Conservation (phyloP, 1,140 invertebrate species). For the Ganaspis sp. region DNA sequence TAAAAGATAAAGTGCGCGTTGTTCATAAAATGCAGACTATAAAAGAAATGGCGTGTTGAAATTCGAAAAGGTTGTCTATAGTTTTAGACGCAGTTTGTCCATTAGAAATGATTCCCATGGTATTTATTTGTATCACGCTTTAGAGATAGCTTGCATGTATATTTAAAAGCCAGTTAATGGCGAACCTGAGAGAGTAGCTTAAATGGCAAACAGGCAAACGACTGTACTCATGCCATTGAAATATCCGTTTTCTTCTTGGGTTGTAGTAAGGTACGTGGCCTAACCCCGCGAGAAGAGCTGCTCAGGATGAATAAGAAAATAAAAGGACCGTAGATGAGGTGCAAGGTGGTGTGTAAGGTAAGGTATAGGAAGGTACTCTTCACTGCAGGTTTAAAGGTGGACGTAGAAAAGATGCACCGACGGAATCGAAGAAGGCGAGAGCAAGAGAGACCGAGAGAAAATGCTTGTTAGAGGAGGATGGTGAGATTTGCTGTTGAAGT, state of each 20-base stretch:
- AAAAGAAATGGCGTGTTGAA: conserved; percentile 16
- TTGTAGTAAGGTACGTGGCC: conserved; percentile 39
- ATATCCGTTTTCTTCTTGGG: conserved; percentile 18
- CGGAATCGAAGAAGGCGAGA: conserved; percentile 50
- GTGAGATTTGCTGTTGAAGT: neutral
- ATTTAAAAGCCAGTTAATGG: conserved; percentile 30
- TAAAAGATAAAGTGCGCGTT: neutral
- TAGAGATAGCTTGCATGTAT: conserved; percentile 24
- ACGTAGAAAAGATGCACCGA: conserved; percentile 52
- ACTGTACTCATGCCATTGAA: conserved; percentile 22
- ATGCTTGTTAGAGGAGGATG: conserved; percentile 41
- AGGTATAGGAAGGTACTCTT: conserved; percentile 55
- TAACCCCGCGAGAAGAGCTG: conserved; percentile 57
- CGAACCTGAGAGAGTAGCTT: conserved; percentile 20
- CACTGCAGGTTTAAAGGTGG: conserved; percentile 34
- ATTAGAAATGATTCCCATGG: conserved; percentile 28
- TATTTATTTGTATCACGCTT: conserved; percentile 31
- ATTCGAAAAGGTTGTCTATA: conserved; percentile 7
- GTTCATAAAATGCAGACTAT: neutral
- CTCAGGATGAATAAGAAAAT: conserved; percentile 63
- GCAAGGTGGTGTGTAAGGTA: conserved; percentile 59
- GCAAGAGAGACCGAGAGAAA: conserved; percentile 35
- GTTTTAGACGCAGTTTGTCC: conserved; percentile 19
- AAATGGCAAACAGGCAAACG: conserved; percentile 26
- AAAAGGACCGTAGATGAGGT: conserved; percentile 60